Evolutionary conservation across 2,797 vertebrate species (phyloP).

Genomic region (Petrocephalus schoutedeni): DNA sequence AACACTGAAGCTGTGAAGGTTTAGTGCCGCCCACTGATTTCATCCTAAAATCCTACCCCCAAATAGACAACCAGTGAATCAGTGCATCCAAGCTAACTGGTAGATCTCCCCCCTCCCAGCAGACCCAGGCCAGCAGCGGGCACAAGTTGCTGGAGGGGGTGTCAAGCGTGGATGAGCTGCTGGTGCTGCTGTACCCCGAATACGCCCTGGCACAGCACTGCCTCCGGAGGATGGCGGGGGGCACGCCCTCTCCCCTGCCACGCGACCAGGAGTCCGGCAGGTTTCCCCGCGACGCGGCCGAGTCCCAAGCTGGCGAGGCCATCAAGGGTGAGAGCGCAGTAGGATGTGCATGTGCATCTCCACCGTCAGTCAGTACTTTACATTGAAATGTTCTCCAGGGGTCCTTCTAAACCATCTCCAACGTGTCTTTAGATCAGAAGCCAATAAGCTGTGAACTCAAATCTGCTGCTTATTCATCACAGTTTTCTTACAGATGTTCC

Average conservation of each 20-base stretch:
- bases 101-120: conserved; percentile 20
- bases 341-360: background rate
- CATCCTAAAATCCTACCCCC: background rate
- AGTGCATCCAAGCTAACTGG: background rate
- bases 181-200: conserved; percentile 60
- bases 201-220: conserved; percentile 60
- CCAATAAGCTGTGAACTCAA: background rate
- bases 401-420: background rate
- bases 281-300: conserved; percentile 40
- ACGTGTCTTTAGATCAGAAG: background rate
- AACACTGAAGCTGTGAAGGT: background rate
- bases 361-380: background rate
- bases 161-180: conserved; percentile 56
- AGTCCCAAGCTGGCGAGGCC: conserved; percentile 31
- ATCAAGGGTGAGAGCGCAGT: background rate
- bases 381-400: background rate
- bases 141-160: conserved; percentile 31
- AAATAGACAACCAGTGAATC: background rate
- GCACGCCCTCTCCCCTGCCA: conserved; percentile 18
- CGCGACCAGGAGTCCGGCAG: conserved; percentile 46
- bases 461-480: background rate
- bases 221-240: conserved; percentile 49
- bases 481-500: background rate
- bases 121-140: background rate
- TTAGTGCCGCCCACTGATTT: background rate